These are phyloP conservation scores for Cataglyphis albicans DNA, from an alignment of 2,888 invertebrate species.

Conservation along the genomic window DNA sequence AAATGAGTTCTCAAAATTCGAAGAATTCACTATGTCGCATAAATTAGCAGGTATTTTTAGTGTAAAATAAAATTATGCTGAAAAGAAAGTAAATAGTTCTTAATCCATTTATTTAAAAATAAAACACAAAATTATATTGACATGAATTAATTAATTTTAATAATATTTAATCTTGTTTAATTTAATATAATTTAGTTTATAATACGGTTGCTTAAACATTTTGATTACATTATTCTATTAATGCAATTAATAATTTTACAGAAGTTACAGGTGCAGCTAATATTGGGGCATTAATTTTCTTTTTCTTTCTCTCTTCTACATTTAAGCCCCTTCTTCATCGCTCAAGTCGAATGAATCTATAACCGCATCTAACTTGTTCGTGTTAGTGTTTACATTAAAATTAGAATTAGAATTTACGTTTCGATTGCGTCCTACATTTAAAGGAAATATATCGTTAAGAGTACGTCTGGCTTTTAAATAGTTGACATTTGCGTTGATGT, in stretches of 20 bases:
- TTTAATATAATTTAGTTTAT: background rate
- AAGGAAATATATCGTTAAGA: background rate
- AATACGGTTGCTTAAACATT: background rate
- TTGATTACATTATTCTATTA: conserved; percentile 14
- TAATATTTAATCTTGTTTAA: background rate
- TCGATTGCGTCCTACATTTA: background rate
- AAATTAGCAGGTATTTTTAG: background rate
- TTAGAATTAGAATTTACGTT: conserved; percentile 6
- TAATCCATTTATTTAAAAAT: background rate
- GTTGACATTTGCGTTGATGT: background rate
- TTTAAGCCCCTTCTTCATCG: conserved; percentile 6
- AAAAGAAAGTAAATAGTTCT: background rate
- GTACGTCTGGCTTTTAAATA: background rate
- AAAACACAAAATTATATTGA: background rate
- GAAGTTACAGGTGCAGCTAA: background rate
- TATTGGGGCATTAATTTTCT: background rate
- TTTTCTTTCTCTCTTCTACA: background rate
- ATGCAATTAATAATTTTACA: conserved; percentile 12
- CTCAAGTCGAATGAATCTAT: background rate
- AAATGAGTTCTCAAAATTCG: background rate
- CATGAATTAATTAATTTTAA: background rate
- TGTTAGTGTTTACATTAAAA: background rate
- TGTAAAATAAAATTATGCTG: background rate
- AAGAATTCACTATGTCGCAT: background rate
- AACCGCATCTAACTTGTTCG: background rate